phyloP scores from a whole-genome alignment of 2,797 vertebrate genomes.

The Sciurus vulgaris region DNA sequence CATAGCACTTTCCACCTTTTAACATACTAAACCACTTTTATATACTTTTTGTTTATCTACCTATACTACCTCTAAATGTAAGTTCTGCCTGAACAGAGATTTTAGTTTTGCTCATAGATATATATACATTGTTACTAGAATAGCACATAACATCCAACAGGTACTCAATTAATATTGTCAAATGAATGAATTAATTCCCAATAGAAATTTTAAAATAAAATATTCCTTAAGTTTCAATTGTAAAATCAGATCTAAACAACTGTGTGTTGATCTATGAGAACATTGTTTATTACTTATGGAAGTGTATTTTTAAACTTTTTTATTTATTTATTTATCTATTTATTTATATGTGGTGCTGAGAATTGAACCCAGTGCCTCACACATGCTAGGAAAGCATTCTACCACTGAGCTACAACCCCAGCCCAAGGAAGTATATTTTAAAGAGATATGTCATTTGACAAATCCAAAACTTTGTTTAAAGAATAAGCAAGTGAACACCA shows the following conservation, averaged over 20 bases:
- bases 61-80: not conserved
- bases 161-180: not conserved
- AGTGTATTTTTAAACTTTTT: not conserved
- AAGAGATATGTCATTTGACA: constrained; percentile 17
- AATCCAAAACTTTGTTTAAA: not conserved
- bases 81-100: not conserved
- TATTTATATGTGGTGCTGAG: no score
- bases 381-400: no score
- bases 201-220: constrained; percentile 40
- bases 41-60: not conserved
- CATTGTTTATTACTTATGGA: constrained; percentile 2
- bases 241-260: constrained; percentile 28
- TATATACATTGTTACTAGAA: not conserved
- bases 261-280: not conserved
- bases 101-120: constrained; percentile 12
- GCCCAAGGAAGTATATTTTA: constrained; percentile 42
- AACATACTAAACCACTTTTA: not conserved
- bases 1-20: not conserved
- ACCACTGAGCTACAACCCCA: no score
- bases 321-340: no score
- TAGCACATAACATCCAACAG: not conserved
- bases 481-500: not conserved
- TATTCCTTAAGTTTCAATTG: not conserved
- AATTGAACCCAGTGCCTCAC: no score
- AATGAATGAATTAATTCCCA: not conserved